Conservation (phyloP, 1,140 invertebrate species). For the Euschistus heros region DNA sequence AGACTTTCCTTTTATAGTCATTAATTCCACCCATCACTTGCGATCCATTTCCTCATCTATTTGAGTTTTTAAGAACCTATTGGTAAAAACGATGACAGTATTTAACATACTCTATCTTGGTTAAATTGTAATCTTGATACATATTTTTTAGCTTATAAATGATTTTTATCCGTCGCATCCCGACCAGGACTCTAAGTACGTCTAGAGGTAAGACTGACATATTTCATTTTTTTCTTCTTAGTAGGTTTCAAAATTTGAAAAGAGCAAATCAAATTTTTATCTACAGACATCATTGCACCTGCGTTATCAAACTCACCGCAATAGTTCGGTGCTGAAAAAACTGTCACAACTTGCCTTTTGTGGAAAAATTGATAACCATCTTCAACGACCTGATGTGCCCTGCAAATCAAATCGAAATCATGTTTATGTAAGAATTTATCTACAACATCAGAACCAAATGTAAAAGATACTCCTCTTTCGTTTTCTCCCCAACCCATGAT, state of each 20-base stretch:
- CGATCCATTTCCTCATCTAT: too few species aligned
- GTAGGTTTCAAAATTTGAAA: slow-evolving; percentile 48
- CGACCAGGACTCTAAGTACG: too few species aligned
- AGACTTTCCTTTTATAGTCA: too few species aligned
- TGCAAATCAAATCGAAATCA: slow-evolving; percentile 69
- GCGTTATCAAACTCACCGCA: slow-evolving; percentile 55
- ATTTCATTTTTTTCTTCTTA: too few species aligned
- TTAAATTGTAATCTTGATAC: too few species aligned
- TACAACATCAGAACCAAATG: slow-evolving; percentile 64
- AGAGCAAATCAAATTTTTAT: slow-evolving; percentile 70
- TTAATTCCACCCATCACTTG: too few species aligned
- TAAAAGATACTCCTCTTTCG: slow-evolving; percentile 66
- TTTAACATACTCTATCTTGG: too few species aligned
- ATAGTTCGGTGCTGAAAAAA: slow-evolving; percentile 97
- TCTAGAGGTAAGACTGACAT: too few species aligned
- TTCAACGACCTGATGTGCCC: slow-evolving; percentile 62
- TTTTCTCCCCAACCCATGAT: slow-evolving; percentile 64
- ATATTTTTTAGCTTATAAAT: too few species aligned
- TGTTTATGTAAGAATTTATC: slow-evolving; percentile 66
- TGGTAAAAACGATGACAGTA: too few species aligned
- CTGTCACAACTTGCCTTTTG: slow-evolving; percentile 91
- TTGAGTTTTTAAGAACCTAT: too few species aligned
- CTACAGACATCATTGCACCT: slow-evolving; percentile 76
- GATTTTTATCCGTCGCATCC: too few species aligned
- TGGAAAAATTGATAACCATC: slow-evolving; percentile 99